Evolutionary conservation across 2,113 vertebrate species (phyloP).

Genomic region (Aphelocoma coerulescens): DNA sequence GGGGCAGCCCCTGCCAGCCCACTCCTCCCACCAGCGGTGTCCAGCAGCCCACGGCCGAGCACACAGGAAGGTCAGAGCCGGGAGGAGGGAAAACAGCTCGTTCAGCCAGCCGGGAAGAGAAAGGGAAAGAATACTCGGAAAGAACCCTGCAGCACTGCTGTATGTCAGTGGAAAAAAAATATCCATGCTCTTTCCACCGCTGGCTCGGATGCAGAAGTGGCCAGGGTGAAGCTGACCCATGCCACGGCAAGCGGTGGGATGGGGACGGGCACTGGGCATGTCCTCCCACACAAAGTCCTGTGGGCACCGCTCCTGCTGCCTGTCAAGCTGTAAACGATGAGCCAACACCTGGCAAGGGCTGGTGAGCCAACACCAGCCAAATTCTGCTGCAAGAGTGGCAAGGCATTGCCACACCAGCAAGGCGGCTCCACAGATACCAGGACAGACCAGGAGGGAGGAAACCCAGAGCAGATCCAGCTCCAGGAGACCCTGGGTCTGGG

Average conservation of each 20-base stretch:
- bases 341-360: conserved; percentile 20
- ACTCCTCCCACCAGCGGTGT: neutral
- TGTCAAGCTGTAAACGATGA: neutral
- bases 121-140: conserved; percentile 53
- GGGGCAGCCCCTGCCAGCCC: neutral
- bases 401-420: conserved; percentile 28
- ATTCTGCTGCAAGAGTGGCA: neutral
- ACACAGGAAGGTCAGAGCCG: conserved; percentile 32
- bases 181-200: neutral
- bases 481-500: neutral
- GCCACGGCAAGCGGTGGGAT: fast-evolving
- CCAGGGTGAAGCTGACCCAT: fast-evolving
- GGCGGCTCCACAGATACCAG: neutral
- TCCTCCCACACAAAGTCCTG: neutral
- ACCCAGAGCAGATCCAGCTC: neutral
- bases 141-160: neutral
- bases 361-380: too few species aligned
- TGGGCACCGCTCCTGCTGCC: neutral
- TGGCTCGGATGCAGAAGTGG: neutral
- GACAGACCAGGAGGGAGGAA: neutral
- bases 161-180: neutral
- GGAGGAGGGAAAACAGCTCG: neutral
- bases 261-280: neutral
- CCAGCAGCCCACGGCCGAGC: neutral
- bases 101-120: neutral